These are phyloP conservation scores for Drosophila bifasciata DNA, from an alignment of 1,140 invertebrate species.

Conservation along the genomic window DNA sequence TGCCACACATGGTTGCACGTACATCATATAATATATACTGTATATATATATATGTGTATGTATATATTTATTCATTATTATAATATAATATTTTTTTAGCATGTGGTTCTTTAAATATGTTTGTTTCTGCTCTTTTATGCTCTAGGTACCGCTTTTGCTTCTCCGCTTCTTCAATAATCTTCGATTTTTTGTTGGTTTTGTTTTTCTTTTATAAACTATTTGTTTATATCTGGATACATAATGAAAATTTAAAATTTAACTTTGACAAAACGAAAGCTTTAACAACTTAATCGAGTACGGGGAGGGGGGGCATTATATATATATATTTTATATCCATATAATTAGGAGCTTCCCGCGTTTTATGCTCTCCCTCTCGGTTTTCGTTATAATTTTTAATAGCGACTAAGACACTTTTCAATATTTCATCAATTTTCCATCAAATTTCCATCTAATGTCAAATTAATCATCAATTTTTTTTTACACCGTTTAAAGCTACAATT, in stretches of 20 bases:
- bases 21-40: constrained; percentile 62
- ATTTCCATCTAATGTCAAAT: constrained; percentile 33
- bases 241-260: constrained; percentile 66
- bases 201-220: constrained; percentile 45
- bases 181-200: constrained; percentile 14
- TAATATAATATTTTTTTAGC: constrained; percentile 71
- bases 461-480: constrained; percentile 38
- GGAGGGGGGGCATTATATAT: constrained; percentile 12
- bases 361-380: constrained; percentile 24
- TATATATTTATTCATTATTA: constrained; percentile 55
- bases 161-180: constrained; percentile 12
- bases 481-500: constrained; percentile 73
- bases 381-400: constrained; percentile 53
- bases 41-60: constrained; percentile 49
- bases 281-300: constrained; percentile 71
- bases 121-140: constrained; percentile 76
- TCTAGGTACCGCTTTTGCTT: constrained; percentile 67
- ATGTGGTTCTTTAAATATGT: constrained; percentile 77
- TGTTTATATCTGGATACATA: constrained; percentile 41
- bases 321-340: constrained; percentile 41
- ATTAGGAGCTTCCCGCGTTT: constrained; percentile 46
- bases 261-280: constrained; percentile 79
- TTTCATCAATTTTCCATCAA: constrained; percentile 60
- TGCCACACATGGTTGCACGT: constrained; percentile 45
- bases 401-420: constrained; percentile 77